Evolutionary conservation across 2,797 vertebrate genomes (phyloP).

Genomic region (Neosilurus mollespiculum): DNA sequence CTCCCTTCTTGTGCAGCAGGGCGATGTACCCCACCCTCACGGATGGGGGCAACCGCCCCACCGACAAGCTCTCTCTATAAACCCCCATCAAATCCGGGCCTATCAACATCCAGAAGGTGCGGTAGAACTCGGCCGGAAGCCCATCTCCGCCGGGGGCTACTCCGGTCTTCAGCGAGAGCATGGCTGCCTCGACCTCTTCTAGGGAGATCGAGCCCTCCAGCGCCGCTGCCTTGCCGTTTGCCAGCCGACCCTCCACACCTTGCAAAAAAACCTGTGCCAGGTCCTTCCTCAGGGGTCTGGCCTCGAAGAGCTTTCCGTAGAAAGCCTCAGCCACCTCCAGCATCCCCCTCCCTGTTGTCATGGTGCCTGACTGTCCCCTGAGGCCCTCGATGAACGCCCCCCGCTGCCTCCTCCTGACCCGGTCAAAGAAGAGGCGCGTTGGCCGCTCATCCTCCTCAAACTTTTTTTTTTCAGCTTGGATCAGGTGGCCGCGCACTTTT

Average conservation of each 20-base stretch:
- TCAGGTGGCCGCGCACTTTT: neutral
- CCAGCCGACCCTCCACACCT: rapidly evolving
- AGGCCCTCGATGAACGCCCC: neutral
- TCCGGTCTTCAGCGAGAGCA: too few relatives aligned
- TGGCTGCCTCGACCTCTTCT: too few relatives aligned
- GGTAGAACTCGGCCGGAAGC: neutral
- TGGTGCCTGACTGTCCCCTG: too few relatives aligned
- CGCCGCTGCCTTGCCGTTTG: rapidly evolving
- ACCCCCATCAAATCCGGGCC: neutral
- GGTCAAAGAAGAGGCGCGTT: neutral
- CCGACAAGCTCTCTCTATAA: too few relatives aligned
- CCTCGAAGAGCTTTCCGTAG: neutral
- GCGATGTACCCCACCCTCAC: too few relatives aligned
- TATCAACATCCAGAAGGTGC: neutral
- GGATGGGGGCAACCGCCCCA: too few relatives aligned
- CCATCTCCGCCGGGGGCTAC: neutral
- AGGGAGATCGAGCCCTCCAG: neutral
- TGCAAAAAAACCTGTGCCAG: rapidly evolving
- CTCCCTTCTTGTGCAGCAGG: too few relatives aligned
- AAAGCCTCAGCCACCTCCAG: neutral
- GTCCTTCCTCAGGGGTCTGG: rapidly evolving
- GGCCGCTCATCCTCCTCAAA: neutral
- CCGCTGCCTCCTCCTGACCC: too few relatives aligned
- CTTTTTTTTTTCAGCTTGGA: neutral
- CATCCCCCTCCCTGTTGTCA: too few relatives aligned